Evolutionary conservation across 2,888 invertebrate species (phyloP).

Genomic region (Cheilosia vernalis): DNA sequence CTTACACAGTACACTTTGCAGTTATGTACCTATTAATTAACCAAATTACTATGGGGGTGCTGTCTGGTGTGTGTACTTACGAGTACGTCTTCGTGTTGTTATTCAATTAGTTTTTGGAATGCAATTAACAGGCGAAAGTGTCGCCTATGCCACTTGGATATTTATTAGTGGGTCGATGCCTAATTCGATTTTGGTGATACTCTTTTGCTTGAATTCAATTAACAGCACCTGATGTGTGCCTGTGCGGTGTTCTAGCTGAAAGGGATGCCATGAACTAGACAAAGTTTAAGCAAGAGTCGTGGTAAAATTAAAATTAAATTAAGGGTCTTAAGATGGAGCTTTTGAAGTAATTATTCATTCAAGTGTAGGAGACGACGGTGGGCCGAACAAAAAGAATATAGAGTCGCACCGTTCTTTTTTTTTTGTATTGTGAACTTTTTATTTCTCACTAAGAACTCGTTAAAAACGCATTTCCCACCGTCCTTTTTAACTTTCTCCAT

Average conservation of each 20-base stretch:
- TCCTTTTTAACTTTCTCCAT: too few species aligned
- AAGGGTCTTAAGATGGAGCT: slow-evolving; percentile 15
- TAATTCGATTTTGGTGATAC: slow-evolving; percentile 57
- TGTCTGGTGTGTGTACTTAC: slow-evolving; percentile 19
- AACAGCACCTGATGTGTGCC: slow-evolving; percentile 37
- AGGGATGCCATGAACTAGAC: neutral
- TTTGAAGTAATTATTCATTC: slow-evolving; percentile 28
- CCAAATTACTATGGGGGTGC: neutral
- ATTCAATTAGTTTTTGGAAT: slow-evolving; percentile 44
- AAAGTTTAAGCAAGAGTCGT: slow-evolving; percentile 22
- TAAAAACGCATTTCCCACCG: too few species aligned
- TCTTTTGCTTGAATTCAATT: slow-evolving; percentile 49
- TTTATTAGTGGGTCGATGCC: slow-evolving; percentile 24
- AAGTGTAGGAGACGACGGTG: neutral
- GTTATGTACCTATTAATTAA: neutral
- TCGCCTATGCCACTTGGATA: slow-evolving; percentile 27
- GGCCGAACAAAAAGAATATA: neutral
- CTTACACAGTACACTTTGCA: neutral
- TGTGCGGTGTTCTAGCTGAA: slow-evolving; percentile 3
- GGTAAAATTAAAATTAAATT: slow-evolving; percentile 45
- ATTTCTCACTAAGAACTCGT: too few species aligned
- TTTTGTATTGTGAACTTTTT: too few species aligned
- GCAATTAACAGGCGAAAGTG: slow-evolving; percentile 38
- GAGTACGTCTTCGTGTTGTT: neutral
- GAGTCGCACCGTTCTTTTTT: neutral